phyloP scores from a whole-genome alignment of 2,888 invertebrate species.

The Rhingia rostrata region DNA sequence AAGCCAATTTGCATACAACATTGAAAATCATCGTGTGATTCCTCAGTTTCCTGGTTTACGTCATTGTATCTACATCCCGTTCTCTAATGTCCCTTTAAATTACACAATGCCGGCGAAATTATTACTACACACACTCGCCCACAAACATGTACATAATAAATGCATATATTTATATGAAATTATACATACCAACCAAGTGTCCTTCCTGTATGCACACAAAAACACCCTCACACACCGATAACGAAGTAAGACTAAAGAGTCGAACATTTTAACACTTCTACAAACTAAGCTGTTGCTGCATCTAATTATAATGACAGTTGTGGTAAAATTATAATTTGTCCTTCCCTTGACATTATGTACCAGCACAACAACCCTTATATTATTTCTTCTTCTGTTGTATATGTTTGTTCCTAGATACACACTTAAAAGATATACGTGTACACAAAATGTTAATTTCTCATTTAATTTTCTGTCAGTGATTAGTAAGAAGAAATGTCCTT shows the following conservation, averaged over 20 bases:
- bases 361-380: slow-evolving; percentile 27
- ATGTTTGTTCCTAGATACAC: neutral
- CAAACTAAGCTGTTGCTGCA: slow-evolving; percentile 35
- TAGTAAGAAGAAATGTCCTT: slow-evolving; percentile 42
- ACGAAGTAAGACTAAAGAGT: slow-evolving; percentile 1
- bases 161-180: neutral
- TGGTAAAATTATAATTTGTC: slow-evolving; percentile 40
- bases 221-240: neutral
- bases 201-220: slow-evolving; percentile 21
- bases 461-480: slow-evolving; percentile 48
- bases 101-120: slow-evolving; percentile 19
- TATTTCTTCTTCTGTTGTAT: slow-evolving; percentile 1
- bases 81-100: slow-evolving; percentile 18
- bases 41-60: slow-evolving; percentile 26
- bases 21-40: slow-evolving; percentile 44
- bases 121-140: slow-evolving; percentile 2
- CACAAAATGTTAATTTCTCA: slow-evolving; percentile 25
- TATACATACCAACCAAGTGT: neutral
- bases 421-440: neutral
- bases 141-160: neutral
- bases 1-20: slow-evolving; percentile 54
- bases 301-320: slow-evolving; percentile 48
- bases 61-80: slow-evolving; percentile 11
- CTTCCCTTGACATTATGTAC: slow-evolving; percentile 8
- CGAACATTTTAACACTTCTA: slow-evolving; percentile 25